phyloP scores from a whole-genome alignment of 2,113 vertebrate species.

The Sciurus niger region DNA sequence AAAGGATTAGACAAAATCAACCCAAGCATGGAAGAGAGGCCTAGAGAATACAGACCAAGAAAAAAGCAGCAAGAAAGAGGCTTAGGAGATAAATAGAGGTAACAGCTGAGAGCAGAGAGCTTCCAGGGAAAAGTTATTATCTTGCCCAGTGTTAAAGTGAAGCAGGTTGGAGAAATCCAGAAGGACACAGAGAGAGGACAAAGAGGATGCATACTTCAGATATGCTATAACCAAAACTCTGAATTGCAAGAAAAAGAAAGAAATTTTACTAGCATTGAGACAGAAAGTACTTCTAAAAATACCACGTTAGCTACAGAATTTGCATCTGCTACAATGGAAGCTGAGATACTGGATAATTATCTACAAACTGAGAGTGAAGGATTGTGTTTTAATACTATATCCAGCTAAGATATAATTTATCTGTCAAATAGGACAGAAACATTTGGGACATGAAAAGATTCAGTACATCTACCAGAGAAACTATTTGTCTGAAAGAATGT shows the following conservation, averaged over 20 bases:
- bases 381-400: not conserved
- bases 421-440: slow-evolving; percentile 39
- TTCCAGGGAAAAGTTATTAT: not conserved
- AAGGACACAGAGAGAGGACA: not conserved
- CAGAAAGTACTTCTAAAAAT: not conserved
- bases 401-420: slow-evolving; percentile 40
- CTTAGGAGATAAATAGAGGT: not conserved
- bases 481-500: slow-evolving; percentile 54
- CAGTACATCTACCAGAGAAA: not conserved
- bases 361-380: not conserved
- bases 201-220: not conserved
- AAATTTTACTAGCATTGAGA: not conserved
- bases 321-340: not conserved
- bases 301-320: not conserved
- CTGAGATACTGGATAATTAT: not conserved
- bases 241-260: not conserved
- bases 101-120: not conserved
- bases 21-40: not conserved
- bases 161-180: not conserved
- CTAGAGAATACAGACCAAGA: not conserved
- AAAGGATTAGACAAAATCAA: not conserved
- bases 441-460: slow-evolving; percentile 34
- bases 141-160: not conserved
- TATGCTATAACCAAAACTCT: not conserved
- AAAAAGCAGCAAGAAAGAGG: not conserved